phyloP scores from a whole-genome alignment of 1,140 invertebrate species.

The Drosophila murphyi region DNA sequence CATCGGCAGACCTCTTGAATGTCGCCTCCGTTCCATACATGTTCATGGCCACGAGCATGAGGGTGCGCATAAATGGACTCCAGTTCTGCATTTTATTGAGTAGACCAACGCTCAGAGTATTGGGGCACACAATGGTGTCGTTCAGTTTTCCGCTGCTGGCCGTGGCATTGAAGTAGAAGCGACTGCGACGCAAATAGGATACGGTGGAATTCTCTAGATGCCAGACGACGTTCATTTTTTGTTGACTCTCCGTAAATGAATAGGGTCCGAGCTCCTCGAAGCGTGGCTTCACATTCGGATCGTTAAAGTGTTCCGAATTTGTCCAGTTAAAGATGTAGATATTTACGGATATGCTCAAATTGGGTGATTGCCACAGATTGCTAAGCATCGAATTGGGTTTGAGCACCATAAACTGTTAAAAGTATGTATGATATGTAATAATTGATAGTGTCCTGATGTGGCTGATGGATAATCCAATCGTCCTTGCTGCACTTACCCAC shows the following conservation, averaged over 20 bases:
- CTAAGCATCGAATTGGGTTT: slow-evolving; percentile 86
- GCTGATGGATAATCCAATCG: no score
- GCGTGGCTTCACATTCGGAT: slow-evolving; percentile 86
- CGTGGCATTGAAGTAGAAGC: slow-evolving; percentile 88
- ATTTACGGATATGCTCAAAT: slow-evolving; percentile 90
- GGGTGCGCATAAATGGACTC: slow-evolving; percentile 86
- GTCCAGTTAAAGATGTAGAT: slow-evolving; percentile 94
- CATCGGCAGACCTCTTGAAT: slow-evolving; percentile 87
- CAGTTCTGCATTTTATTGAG: slow-evolving; percentile 70
- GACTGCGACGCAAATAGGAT: slow-evolving; percentile 90
- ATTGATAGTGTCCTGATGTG: background rate
- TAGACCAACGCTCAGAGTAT: slow-evolving; percentile 88
- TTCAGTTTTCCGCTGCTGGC: slow-evolving; percentile 90
- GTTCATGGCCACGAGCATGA: slow-evolving; percentile 86
- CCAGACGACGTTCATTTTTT: slow-evolving; percentile 89
- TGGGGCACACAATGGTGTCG: slow-evolving; percentile 91
- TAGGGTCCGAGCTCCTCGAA: slow-evolving; percentile 91
- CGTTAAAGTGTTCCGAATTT: slow-evolving; percentile 87
- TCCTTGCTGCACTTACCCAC: slow-evolving; percentile 31
- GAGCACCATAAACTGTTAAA: slow-evolving; percentile 54
- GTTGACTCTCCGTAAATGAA: slow-evolving; percentile 87
- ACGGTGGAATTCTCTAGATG: slow-evolving; percentile 91
- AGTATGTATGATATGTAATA: background rate
- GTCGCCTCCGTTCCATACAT: slow-evolving; percentile 85
- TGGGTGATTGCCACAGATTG: slow-evolving; percentile 89